These are phyloP conservation scores for Takifugu ocellatus DNA, from an alignment of 2,797 vertebrate species.

Conservation along the genomic window DNA sequence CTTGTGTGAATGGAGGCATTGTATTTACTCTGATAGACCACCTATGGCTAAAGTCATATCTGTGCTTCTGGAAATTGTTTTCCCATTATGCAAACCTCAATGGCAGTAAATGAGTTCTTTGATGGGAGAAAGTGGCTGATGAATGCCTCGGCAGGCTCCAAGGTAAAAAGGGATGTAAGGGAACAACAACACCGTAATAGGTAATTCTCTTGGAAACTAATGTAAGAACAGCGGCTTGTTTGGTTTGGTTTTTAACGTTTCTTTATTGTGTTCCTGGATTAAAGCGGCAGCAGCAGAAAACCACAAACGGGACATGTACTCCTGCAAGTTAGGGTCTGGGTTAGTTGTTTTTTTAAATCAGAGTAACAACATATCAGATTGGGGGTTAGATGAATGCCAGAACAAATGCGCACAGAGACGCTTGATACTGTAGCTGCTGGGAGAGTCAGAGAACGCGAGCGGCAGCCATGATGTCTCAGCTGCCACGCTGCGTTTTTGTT, in stretches of 20 bases:
- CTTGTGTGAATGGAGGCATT: conserved; percentile 71
- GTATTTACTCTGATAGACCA: conserved; percentile 51
- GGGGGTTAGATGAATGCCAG: neutral
- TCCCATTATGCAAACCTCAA: conserved; percentile 40
- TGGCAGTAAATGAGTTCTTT: conserved; percentile 49
- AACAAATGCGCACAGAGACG: conserved; percentile 9
- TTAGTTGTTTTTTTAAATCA: too few relatives aligned
- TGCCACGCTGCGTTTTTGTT: conserved; percentile 34
- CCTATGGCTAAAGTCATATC: conserved; percentile 39
- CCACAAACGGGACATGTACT: conserved; percentile 12
- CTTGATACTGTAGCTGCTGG: neutral
- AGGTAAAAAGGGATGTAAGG: conserved; percentile 2
- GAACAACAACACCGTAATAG: conserved; percentile 2
- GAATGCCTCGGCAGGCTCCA: conserved; percentile 16
- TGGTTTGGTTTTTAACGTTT: neutral
- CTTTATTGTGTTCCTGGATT: conserved; percentile 24
- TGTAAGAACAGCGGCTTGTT: neutral
- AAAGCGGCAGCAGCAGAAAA: conserved; percentile 17
- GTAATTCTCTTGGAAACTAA: conserved; percentile 1
- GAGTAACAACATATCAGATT: too few relatives aligned
- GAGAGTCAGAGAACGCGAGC: conserved; percentile 3
- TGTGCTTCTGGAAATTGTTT: conserved; percentile 50
- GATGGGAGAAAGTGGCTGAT: conserved; percentile 24
- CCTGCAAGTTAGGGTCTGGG: neutral
- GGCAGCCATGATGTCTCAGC: conserved; percentile 30